Evolutionary conservation across 2,797 vertebrate genomes (phyloP).

Genomic region (Sebastes ruberrimus): DNA sequence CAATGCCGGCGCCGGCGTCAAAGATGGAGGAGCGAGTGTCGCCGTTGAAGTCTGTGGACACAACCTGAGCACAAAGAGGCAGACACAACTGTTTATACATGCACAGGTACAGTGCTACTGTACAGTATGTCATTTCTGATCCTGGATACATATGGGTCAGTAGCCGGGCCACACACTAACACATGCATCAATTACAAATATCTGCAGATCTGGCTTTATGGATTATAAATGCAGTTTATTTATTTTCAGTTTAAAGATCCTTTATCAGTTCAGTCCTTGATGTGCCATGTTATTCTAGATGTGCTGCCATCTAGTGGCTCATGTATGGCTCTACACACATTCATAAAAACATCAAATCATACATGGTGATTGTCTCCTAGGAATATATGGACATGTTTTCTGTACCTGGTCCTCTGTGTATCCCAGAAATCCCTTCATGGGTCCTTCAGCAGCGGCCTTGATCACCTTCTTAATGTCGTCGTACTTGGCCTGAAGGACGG

Average conservation of each 20-base stretch:
- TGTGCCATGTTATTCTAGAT: neutral
- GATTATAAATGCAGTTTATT: neutral
- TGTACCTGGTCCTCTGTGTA: conserved; percentile 90
- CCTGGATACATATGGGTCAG: neutral
- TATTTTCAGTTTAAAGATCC: neutral
- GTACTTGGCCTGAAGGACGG: conserved; percentile 85
- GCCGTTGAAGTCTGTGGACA: conserved; percentile 92
- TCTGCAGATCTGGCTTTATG: neutral
- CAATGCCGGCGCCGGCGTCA: conserved; percentile 91
- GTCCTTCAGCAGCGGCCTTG: conserved; percentile 89
- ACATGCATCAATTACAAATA: neutral
- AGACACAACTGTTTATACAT: neutral
- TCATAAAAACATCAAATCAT: neutral
- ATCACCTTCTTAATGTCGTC: conserved; percentile 92
- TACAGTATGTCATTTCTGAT: neutral
- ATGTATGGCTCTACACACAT: neutral
- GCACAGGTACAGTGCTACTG: neutral
- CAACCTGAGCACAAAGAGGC: conserved; percentile 79
- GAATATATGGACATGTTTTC: neutral
- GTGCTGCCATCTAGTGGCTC: conserved; percentile 45
- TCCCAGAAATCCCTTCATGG: conserved; percentile 91
- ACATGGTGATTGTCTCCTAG: neutral
- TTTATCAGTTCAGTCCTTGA: neutral
- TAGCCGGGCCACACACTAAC: neutral
- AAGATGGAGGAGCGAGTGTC: conserved; percentile 90